Base-by-base conservation (phyloP, 2,113 vertebrate genomes). In the Clinocottus analis region DNA sequence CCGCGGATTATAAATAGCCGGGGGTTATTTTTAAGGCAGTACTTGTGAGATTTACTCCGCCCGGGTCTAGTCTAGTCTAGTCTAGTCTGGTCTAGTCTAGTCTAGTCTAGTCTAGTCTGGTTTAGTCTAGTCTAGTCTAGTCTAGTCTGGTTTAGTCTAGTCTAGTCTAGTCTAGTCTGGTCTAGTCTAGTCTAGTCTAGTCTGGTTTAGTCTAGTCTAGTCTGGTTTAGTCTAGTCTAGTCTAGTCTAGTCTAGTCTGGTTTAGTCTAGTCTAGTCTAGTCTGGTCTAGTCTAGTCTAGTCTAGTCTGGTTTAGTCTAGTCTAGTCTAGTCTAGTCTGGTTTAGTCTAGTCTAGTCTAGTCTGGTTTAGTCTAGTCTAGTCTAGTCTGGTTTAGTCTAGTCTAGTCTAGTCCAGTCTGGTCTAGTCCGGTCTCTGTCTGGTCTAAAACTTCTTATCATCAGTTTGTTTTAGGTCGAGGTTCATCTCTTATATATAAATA, bases 1-100 rank as follows among this genome's bases (percentile, higher is more conserved):
- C 84, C 84, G 83, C 60, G 29, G 83, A 55, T 33, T 92, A 90
- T 88, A 90, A 93, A 92, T 92, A 93, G 89, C 25, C 12, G 0
- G 37, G 29, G 91, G 33, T 88, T 75, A 92, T 88, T 86, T 92
- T 92, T 86, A 73, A 86, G 87, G 56, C 81, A 58, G 27, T 84
- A 87, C 85, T 90, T 87, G 79, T 85, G 80, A 90, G 77, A 76
- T 87, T 77, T 87, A 83, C 87, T 87, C 83, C 77, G 77, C 31
- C 75, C 65, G 58, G 74, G 77, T 71, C 69, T 59, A 67, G 58
- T 69, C 75, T 65, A 80, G 66, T 70, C 84, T 75, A 5, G 6
- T 41, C 39, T 2, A 12, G 39, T 39, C 39, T 39, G 33, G 4
- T 33, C 39, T 1, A 77, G 59, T 21, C 47, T 14, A 13, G 13